phyloP scores from a whole-genome alignment of 2,113 vertebrate species.

The Cyprinus carpio region DNA sequence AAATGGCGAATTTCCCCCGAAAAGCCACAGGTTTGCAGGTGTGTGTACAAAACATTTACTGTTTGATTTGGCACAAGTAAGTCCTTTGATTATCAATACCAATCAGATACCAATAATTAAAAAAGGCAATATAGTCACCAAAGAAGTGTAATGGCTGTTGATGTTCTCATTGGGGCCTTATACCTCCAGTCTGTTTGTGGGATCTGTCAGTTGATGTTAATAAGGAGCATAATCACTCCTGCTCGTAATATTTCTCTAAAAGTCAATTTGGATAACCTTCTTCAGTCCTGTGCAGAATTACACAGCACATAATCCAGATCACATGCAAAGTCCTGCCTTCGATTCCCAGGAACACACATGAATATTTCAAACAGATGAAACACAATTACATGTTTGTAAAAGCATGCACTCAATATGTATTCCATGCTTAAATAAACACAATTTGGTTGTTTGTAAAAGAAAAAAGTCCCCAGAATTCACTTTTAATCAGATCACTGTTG shows the following conservation, averaged over 20 bases:
- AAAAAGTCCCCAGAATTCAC: not conserved
- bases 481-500: not conserved
- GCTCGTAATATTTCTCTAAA: conserved; percentile 4
- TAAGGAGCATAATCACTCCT: conserved; percentile 16
- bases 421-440: not conserved
- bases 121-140: not conserved
- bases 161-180: not conserved
- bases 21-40: no score
- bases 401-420: not conserved
- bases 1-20: not conserved
- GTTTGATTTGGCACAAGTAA: not conserved
- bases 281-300: not conserved
- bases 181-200: not conserved
- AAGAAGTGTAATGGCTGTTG: not conserved
- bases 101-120: not conserved
- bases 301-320: not conserved
- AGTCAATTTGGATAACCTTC: conserved; percentile 14
- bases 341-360: not conserved
- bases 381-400: no score
- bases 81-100: not conserved
- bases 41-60: not conserved
- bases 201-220: conserved; percentile 5
- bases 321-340: not conserved
- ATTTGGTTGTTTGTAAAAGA: not conserved
- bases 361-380: not conserved